phyloP scores from a whole-genome alignment of 1,140 invertebrate genomes.

The Riptortus pedestris region DNA sequence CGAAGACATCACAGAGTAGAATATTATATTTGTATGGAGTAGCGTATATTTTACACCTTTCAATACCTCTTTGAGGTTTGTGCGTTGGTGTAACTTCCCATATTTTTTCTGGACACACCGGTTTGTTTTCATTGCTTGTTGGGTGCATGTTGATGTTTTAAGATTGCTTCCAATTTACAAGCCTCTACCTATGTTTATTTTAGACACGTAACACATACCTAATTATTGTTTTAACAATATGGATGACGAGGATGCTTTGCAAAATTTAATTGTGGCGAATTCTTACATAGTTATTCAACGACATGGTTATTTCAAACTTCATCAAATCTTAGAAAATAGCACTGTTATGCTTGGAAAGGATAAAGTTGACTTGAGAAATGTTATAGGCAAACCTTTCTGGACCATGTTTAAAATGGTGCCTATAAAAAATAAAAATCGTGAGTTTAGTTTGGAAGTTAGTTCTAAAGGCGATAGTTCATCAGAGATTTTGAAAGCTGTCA shows the following conservation, averaged over 20 bases:
- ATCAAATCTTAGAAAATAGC: constrained; percentile 52
- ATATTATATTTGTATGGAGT: too few relatives aligned
- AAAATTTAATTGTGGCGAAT: background rate
- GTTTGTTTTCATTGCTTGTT: too few relatives aligned
- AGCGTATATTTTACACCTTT: too few relatives aligned
- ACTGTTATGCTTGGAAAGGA: constrained; percentile 56
- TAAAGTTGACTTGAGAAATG: constrained; percentile 53
- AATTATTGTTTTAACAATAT: too few relatives aligned
- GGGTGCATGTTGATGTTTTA: too few relatives aligned
- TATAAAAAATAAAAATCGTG: constrained; percentile 45
- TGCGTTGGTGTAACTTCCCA: too few relatives aligned
- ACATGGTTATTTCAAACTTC: constrained; percentile 62
- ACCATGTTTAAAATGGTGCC: constrained; percentile 68
- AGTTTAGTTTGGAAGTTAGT: constrained; percentile 46
- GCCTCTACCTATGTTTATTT: too few relatives aligned
- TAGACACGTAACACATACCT: too few relatives aligned
- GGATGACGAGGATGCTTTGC: background rate
- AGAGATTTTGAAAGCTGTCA: constrained; percentile 36
- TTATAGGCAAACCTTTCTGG: constrained; percentile 62
- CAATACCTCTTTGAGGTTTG: too few relatives aligned
- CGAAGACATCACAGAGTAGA: too few relatives aligned
- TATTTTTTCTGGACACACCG: too few relatives aligned
- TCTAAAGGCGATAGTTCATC: constrained; percentile 40
- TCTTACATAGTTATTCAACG: constrained; percentile 59
- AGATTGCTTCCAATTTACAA: too few relatives aligned